Evolutionary conservation across 2,113 vertebrate genomes (phyloP).

Genomic region (Melanotaenia duboulayi): DNA sequence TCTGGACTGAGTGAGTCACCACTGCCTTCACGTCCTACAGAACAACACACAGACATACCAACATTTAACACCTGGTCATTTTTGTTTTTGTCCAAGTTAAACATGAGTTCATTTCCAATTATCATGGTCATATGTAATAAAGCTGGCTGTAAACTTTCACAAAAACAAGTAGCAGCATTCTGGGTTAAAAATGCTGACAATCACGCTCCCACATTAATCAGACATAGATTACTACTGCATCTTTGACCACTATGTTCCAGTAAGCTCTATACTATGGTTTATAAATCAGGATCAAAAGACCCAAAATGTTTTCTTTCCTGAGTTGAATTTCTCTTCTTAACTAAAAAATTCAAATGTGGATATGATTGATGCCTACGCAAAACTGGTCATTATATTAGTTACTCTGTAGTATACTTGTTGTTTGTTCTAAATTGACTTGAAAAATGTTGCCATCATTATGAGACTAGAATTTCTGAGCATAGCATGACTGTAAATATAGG

Average conservation of each 20-base stretch:
- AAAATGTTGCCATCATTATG: conserved; percentile 33
- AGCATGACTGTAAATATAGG: conserved; percentile 56
- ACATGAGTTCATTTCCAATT: neutral
- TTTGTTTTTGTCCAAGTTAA: neutral
- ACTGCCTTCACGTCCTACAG: conserved; percentile 96
- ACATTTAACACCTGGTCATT: neutral
- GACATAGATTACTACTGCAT: too few species aligned
- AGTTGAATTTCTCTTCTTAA: neutral
- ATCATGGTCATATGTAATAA: neutral
- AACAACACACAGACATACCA: conserved; percentile 20
- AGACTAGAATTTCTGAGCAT: conserved; percentile 32
- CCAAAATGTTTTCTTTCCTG: neutral
- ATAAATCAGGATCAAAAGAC: too few species aligned
- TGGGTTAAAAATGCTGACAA: too few species aligned
- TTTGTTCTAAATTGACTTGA: neutral
- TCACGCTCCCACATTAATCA: too few species aligned
- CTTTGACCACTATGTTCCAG: too few species aligned
- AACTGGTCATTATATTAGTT: neutral
- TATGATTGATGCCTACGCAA: neutral
- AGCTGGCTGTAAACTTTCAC: too few species aligned
- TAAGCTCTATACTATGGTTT: too few species aligned
- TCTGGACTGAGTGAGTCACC: conserved; percentile 96
- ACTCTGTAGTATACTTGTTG: neutral
- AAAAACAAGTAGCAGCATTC: too few species aligned
- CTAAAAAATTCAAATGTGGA: neutral